phyloP scores from a whole-genome alignment of 2,113 vertebrate genomes.

The Chaetorhynchus papuensis region DNA sequence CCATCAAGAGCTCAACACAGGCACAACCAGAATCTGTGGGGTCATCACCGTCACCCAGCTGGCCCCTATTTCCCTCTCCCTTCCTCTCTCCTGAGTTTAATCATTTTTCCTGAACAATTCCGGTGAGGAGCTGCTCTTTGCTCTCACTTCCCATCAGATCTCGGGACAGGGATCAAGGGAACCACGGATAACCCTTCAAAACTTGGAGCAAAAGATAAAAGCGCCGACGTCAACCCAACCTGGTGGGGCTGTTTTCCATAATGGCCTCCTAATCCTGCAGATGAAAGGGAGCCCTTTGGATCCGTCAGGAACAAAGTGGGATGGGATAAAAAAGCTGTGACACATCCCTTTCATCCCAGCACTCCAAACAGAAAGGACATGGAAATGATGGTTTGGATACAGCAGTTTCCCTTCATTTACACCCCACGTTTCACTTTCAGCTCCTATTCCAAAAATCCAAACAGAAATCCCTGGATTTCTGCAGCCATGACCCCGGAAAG shows the following conservation, averaged over 20 bases:
- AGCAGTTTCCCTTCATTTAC: not conserved
- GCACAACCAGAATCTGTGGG: not conserved
- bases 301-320: not conserved
- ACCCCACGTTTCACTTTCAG: not conserved
- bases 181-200: not conserved
- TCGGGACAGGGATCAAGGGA: not conserved
- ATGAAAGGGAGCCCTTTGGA: not conserved
- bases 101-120: not conserved
- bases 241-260: not conserved
- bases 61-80: not conserved
- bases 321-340: not conserved
- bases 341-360: not conserved
- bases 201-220: slow-evolving; percentile 5
- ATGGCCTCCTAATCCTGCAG: not conserved
- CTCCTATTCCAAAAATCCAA: not conserved
- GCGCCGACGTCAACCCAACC: not conserved
- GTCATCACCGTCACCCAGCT: not conserved
- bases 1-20: too few species aligned
- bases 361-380: not conserved
- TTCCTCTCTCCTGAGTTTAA: not conserved
- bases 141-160: not conserved
- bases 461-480: not conserved
- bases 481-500: rapidly evolving
- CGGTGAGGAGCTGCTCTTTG: not conserved
- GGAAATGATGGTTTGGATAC: not conserved